Conservation (phyloP, 2,888 invertebrate genomes). For the Lutraria lutraria region DNA sequence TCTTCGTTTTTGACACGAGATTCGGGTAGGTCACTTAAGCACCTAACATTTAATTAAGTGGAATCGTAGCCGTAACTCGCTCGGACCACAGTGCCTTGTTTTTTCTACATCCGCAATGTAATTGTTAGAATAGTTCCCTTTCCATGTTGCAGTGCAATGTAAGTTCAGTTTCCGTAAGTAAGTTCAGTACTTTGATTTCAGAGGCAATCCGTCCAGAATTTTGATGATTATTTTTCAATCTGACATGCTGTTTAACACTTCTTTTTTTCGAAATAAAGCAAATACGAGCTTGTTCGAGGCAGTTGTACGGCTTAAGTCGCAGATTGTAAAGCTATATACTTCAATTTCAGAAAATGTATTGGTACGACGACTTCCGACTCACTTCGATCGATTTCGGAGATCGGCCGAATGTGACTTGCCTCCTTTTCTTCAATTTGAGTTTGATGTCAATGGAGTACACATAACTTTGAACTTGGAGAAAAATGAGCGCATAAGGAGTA, state of each 20-base stretch:
- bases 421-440: not conserved
- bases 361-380: not conserved
- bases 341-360: slow-evolving; percentile 11
- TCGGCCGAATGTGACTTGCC: not conserved
- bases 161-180: not conserved
- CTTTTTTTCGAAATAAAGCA: not conserved
- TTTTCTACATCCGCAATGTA: not conserved
- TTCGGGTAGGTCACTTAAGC: not conserved
- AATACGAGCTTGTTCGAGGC: not conserved
- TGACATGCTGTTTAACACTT: no score
- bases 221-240: not conserved
- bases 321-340: not conserved
- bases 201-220: not conserved
- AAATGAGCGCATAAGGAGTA: not conserved
- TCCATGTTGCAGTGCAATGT: not conserved
- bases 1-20: not conserved
- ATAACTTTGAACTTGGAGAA: slow-evolving; percentile 4
- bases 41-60: not conserved
- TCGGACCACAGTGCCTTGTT: no score
- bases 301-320: not conserved
- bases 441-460: not conserved
- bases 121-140: not conserved
- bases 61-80: no score
- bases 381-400: not conserved
- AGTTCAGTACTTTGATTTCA: not conserved